Evolutionary conservation across 2,888 invertebrate species (phyloP), one percentile per base, ranked within the genome.

Genomic region (Cabera pusaria): DNA sequence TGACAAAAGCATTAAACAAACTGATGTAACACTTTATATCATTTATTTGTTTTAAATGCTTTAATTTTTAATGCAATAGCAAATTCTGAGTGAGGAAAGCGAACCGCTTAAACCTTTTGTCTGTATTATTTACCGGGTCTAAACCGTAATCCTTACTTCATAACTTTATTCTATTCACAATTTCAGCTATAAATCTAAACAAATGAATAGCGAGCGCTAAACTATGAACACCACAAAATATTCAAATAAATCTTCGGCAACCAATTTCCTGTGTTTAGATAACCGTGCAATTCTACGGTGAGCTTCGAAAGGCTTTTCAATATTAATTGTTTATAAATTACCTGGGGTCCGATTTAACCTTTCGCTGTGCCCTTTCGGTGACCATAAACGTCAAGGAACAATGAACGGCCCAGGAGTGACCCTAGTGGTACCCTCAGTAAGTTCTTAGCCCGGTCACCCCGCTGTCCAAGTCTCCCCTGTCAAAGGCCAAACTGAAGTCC

Each of bases 341-440:
- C 74, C 69, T 74, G 68, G 49, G 67, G 62, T 67, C 57, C 57
- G 63, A 68, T 69, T 57, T 66, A 70, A 78, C 81, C 81, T 87
- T 83, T 81, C 56, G 53, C 54, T 64, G 57, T 68, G 75, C 74
- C 84, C 85, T 86, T 86, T 83, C 53, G 71, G 68, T 84, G 83
- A 82, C 85, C 86, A 86, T 86, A 85, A 86, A 83, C 82, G 77
- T 79, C 78, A 76, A 75, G 80, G 80, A 78, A 86, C 84, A 87
- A 85, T 86, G 73, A 79, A 81, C 72, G 74, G 70, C 67, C 71
- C 64, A 64, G 70, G 69, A 82, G 72, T 86, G 83, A 84, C 86
- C 86, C 84, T 70, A 71, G 65, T 56, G 50, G 71, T 72, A 71
- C 73, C 45, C 79, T 74, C 65, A 60, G 67, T 61, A 72, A 80